Conservation (phyloP, 2,113 vertebrate species). For the Physeter macrocephalus region DNA sequence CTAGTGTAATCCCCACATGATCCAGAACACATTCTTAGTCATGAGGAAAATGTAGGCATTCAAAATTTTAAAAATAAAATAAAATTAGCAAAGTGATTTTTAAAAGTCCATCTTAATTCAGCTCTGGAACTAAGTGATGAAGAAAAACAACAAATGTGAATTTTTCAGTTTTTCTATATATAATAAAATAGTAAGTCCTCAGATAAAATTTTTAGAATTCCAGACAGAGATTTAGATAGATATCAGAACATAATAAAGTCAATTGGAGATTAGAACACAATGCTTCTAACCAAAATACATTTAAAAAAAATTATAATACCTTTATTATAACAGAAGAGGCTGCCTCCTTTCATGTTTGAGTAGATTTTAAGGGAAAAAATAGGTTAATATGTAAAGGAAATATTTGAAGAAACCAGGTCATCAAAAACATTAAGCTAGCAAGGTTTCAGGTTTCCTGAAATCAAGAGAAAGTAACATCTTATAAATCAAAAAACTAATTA, state of each 20-base stretch:
- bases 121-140: background rate
- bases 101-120: background rate
- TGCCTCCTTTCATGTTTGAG: background rate
- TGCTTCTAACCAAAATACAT: background rate
- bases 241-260: background rate
- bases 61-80: background rate
- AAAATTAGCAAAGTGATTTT: background rate
- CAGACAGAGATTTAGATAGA: background rate
- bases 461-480: constrained; percentile 27
- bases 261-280: background rate
- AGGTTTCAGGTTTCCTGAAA: constrained; percentile 32
- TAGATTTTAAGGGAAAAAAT: background rate
- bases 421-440: constrained; percentile 19
- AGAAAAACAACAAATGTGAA: background rate
- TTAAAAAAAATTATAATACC: background rate
- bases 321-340: background rate
- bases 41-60: background rate
- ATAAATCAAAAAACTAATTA: constrained; percentile 72
- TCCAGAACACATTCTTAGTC: background rate
- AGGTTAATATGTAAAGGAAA: constrained; percentile 36
- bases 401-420: background rate
- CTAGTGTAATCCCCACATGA: background rate
- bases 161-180: background rate
- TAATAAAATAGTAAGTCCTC: background rate
- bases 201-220: background rate